Base-by-base conservation (phyloP, 64 coral and sea anemone genomes). In the Actinia equina region DNA sequence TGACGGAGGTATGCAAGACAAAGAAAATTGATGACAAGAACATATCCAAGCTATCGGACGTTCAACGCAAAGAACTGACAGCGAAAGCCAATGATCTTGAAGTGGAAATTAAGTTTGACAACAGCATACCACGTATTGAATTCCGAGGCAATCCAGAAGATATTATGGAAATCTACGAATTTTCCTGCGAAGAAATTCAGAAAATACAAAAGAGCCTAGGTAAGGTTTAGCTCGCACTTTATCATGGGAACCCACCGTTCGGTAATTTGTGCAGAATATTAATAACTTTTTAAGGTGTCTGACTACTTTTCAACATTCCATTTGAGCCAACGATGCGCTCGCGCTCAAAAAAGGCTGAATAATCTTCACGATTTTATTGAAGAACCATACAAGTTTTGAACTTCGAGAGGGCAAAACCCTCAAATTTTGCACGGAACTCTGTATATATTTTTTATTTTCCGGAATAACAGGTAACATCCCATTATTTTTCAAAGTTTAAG, bases 81-180 rank as follows among this genome's bases (percentile, higher is more conserved):
- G 77, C 37, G 23, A 42, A 43, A n/a, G 89, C 89, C 1, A 60
- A 51, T 46, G 18, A 41, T 12, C 46, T 37, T 61, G 89, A 90
- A 45, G 83, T 85, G 23, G 41, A 59, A 52, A n/a, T 90, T 20
- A 71, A 90, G 44, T 77, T 85, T 85, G 44, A 85, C 11, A 10
- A 67, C 20, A 26, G 54, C 3, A 16, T 17, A 13, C 59, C 77
- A 12, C 65, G 44, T 46, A 42, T 90, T 79, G 69, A 85, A 53
- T 67, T 90, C 7, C 52, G 19, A 16, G 89, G 89, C 76, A 82
- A 78, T 53, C 65, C 64, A 17, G 54, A 71, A 57, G 30, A 58
- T 23, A 82, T 90, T 0, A 57, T 58, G 20, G 25, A 41, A 59
- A 84, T 90, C 17, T 26, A 85, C 37, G 44, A 82, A 2, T 19